Percentiles rank a stretch among this genome's conserved stretches.
These are phyloP conservation scores for Acronicta alni DNA, from an alignment of 2,888 invertebrate genomes.

Conservation along the genomic window DNA sequence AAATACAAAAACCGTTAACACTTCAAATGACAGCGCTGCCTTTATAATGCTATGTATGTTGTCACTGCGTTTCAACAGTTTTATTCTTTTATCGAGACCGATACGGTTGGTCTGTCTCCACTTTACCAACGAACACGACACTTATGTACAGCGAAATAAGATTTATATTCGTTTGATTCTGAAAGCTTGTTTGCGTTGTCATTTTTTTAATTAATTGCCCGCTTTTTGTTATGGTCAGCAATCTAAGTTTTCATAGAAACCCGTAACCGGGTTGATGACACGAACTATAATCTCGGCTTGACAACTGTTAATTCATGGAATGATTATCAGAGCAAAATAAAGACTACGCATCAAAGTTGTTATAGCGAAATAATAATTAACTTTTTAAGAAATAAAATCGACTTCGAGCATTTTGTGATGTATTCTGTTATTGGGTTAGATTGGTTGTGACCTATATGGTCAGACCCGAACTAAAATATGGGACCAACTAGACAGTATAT, in stretches of 20 bases:
- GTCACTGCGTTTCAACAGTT: slow-evolving; percentile 45
- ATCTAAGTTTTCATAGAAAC: slow-evolving; percentile 76
- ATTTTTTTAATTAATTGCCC: slow-evolving; percentile 82
- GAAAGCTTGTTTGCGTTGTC: slow-evolving; percentile 39
- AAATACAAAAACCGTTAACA: neutral
- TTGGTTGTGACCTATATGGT: too few relatives aligned
- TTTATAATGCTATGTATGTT: slow-evolving; percentile 38
- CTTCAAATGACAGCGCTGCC: neutral
- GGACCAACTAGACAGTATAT: too few relatives aligned
- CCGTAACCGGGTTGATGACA: slow-evolving; percentile 76
- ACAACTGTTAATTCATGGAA: slow-evolving; percentile 61
- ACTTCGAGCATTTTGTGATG: too few relatives aligned
- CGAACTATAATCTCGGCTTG: slow-evolving; percentile 50
- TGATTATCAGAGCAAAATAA: slow-evolving; percentile 47
- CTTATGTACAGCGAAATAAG: slow-evolving; percentile 13
- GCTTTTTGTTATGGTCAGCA: slow-evolving; percentile 74
- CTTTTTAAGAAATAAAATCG: too few relatives aligned
- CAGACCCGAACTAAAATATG: too few relatives aligned
- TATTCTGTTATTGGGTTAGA: too few relatives aligned
- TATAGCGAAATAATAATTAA: too few relatives aligned
- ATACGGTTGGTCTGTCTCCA: slow-evolving; percentile 53
- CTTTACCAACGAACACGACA: slow-evolving; percentile 22
- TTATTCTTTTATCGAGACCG: slow-evolving; percentile 32
- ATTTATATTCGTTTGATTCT: slow-evolving; percentile 35
- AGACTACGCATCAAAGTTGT: slow-evolving; percentile 32